Conservation (phyloP, 2,888 invertebrate genomes). For the Agrilus cyanescens region DNA sequence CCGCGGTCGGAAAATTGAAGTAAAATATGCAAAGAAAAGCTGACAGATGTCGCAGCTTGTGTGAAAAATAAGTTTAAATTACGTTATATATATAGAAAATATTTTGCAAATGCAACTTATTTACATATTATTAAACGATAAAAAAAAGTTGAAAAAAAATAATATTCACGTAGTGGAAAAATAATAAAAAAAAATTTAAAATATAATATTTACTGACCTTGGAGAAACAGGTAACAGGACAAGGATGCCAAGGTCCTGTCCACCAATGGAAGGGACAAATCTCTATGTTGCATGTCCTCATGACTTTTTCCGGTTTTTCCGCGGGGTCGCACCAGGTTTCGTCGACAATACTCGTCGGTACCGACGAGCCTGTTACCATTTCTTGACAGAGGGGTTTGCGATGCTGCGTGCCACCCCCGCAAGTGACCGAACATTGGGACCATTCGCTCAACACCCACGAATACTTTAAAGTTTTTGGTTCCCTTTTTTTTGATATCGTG, state of each 20-base stretch:
- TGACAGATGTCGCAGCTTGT: too few species aligned
- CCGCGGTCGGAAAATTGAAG: too few species aligned
- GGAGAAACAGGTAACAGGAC: slow-evolving; percentile 54
- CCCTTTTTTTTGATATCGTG: slow-evolving; percentile 55
- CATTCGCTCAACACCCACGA: slow-evolving; percentile 70
- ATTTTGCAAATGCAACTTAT: too few species aligned
- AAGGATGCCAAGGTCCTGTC: slow-evolving; percentile 77
- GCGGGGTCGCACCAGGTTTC: slow-evolving; percentile 28
- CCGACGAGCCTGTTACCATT: slow-evolving; percentile 28
- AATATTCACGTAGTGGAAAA: too few species aligned
- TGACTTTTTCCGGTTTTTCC: slow-evolving; percentile 46
- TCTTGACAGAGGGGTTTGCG: slow-evolving; percentile 40
- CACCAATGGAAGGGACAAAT: slow-evolving; percentile 72
- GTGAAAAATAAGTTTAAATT: too few species aligned
- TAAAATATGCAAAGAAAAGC: too few species aligned
- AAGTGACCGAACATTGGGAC: slow-evolving; percentile 65
- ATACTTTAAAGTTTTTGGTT: slow-evolving; percentile 46
- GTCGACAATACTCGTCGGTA: slow-evolving; percentile 34
- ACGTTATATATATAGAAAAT: too few species aligned
- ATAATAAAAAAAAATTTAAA: background rate
- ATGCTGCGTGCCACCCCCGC: slow-evolving; percentile 63
- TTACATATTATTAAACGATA: too few species aligned
- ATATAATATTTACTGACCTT: slow-evolving; percentile 20
- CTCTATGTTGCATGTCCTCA: slow-evolving; percentile 53
- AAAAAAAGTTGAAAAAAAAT: too few species aligned